Percentiles rank a stretch among this genome's conserved stretches.
These are phyloP conservation scores for Nettapus auritus DNA, from an alignment of 2,113 vertebrate species.

Conservation along the genomic window DNA sequence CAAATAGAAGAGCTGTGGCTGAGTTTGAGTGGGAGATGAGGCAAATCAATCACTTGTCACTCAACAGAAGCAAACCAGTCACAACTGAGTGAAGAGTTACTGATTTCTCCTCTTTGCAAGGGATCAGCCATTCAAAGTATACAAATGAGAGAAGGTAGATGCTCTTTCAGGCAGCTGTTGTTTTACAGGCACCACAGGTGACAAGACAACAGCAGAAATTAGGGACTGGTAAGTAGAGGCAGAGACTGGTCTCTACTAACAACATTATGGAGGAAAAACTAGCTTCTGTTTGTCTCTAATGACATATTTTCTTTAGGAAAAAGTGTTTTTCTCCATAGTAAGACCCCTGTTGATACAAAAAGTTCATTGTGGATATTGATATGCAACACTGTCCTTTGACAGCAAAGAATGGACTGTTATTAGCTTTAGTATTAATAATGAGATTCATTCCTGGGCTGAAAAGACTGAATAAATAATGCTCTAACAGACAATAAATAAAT, in stretches of 20 bases:
- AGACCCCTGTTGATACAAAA: not conserved
- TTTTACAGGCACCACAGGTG: not conserved
- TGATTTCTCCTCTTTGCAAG: not conserved
- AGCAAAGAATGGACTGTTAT: not conserved
- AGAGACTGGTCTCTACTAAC: not conserved
- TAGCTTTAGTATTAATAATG: not conserved
- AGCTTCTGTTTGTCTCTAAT: not conserved
- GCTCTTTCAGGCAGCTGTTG: not conserved
- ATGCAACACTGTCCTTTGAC: not conserved
- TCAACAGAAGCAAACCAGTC: not conserved
- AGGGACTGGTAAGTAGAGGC: not conserved
- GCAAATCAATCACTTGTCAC: constrained; percentile 21
- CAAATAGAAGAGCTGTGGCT: not conserved
- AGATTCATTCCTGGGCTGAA: not conserved
- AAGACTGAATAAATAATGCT: not conserved
- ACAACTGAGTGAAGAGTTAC: not conserved
- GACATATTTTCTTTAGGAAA: not conserved
- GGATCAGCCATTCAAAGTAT: not conserved
- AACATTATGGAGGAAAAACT: not conserved
- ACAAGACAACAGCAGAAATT: not conserved
- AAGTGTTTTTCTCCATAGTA: not conserved
- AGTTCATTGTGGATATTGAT: not conserved
- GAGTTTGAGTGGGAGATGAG: not conserved
- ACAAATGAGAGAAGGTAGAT: not conserved
- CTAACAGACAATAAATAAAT: not conserved